phyloP scores from a whole-genome alignment of 2,113 vertebrate species.

The Prunella himalayana region DNA sequence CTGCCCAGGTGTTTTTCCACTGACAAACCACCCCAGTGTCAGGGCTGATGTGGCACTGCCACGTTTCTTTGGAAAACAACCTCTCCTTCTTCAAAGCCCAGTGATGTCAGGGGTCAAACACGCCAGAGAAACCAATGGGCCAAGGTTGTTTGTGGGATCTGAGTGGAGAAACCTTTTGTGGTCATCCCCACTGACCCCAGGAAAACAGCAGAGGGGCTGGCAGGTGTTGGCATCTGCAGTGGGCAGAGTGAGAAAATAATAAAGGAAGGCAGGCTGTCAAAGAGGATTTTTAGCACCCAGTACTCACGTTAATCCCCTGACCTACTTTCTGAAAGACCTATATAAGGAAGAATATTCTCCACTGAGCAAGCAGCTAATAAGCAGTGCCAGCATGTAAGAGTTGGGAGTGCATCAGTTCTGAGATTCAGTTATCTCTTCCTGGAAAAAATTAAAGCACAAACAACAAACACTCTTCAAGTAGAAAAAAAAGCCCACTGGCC shows the following conservation, averaged over 20 bases:
- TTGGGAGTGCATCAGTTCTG: slow-evolving; percentile 46
- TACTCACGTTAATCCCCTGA: slow-evolving; percentile 41
- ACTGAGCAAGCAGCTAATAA: slow-evolving; percentile 48
- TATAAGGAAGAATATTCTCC: slow-evolving; percentile 63
- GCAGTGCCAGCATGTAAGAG: slow-evolving; percentile 48
- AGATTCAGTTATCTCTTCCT: slow-evolving; percentile 45
- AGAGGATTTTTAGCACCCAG: slow-evolving; percentile 45
- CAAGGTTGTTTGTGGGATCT: not conserved
- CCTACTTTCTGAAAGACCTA: slow-evolving; percentile 62
- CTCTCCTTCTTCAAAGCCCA: not conserved
- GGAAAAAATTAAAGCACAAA: slow-evolving; percentile 38
- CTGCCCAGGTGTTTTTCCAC: not conserved
- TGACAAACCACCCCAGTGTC: not conserved
- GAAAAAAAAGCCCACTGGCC: not conserved
- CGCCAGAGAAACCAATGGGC: fast-evolving
- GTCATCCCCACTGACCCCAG: not conserved
- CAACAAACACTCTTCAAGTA: not conserved
- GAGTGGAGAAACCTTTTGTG: not conserved
- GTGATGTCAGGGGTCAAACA: not conserved
- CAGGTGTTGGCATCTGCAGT: not conserved
- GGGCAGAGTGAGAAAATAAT: slow-evolving; percentile 17
- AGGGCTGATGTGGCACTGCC: not conserved
- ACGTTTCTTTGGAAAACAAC: not conserved
- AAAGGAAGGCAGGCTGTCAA: slow-evolving; percentile 39
- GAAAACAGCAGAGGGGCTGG: not conserved